Evolutionary conservation across 2,113 vertebrate genomes (phyloP).

Genomic region (Charina bottae): DNA sequence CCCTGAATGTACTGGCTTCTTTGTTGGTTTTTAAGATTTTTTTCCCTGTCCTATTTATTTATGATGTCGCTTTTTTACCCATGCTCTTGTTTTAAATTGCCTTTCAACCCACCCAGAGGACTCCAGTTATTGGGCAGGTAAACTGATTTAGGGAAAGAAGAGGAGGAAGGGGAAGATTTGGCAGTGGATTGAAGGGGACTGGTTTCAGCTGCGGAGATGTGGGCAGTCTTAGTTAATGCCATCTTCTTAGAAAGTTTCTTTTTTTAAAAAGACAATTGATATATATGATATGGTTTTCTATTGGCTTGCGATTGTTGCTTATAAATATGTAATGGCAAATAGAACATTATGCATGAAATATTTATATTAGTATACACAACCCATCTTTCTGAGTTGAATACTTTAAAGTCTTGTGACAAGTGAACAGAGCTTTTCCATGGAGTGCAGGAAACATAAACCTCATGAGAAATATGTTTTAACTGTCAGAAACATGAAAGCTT

Average conservation of each 20-base stretch:
- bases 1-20: neutral
- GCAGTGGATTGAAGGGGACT: neutral
- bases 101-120: neutral
- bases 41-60: neutral
- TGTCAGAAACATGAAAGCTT: neutral
- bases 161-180: neutral
- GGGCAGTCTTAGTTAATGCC: conserved; percentile 23
- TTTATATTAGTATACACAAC: conserved; percentile 52
- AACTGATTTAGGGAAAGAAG: neutral
- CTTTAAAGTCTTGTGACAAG: conserved; percentile 9
- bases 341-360: conserved; percentile 60
- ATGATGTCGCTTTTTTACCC: neutral
- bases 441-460: neutral
- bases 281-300: conserved; percentile 56
- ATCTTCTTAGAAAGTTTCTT: neutral
- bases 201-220: neutral
- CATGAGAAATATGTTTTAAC: neutral
- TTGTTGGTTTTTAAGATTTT: neutral
- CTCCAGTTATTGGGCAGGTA: neutral
- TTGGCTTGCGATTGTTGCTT: conserved; percentile 52
- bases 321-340: conserved; percentile 71
- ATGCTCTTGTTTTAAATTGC: neutral
- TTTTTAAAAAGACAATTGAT: conserved; percentile 46
- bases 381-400: conserved; percentile 59
- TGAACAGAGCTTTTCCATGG: neutral